Evolutionary conservation across 2,113 vertebrate genomes (phyloP), one percentile per base, ranked within the genome.

Genomic region (Tenrec ecaudatus): DNA sequence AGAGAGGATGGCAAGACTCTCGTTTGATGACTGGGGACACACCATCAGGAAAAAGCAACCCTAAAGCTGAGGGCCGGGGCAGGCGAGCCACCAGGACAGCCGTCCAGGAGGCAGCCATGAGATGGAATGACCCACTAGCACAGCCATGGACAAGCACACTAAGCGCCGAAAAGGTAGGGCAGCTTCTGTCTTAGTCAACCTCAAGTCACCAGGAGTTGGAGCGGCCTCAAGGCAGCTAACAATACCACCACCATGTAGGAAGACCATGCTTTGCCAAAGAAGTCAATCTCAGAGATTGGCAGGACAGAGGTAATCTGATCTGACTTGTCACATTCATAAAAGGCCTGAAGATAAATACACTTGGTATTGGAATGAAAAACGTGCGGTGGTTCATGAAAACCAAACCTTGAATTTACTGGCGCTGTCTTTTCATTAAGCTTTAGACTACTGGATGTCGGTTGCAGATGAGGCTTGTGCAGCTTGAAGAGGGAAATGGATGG

Each of bases 341-440:
- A 77, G 77, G 40, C 53, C 88, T 82, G n/a, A 22, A 80, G 89
- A 93, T 69, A 94, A 80, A 75, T 23, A 58, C 20, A 60, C 29
- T 77, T 1, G 40, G 15, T 3, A 27, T 16, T 1, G 0, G 15
- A 84, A 79, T 78, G 38, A 23, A 87, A 94, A 96, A 64, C 20
- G 23, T 86, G 71, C 0, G 40, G 22, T 66, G 22, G 95, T 75
- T 23, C 73, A 91, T n/a, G 90, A 89, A 95, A 75, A 62, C 1
- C 23, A 14, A 76, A 10, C 78, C 58, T 29, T 73, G 69, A 80
- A 80, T 16, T 73, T 90, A 29, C 3, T 82, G 19, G 88, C 8
- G 14, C 23, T 66, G 3, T 64, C 23, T 92, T 88, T 86, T 68
- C 62, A 76, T 20, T 76, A 92, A 82, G 38, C 14, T 75, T 88